Base-by-base conservation (phyloP, 23 tunicate species). In the Pegea sp. region DNA sequence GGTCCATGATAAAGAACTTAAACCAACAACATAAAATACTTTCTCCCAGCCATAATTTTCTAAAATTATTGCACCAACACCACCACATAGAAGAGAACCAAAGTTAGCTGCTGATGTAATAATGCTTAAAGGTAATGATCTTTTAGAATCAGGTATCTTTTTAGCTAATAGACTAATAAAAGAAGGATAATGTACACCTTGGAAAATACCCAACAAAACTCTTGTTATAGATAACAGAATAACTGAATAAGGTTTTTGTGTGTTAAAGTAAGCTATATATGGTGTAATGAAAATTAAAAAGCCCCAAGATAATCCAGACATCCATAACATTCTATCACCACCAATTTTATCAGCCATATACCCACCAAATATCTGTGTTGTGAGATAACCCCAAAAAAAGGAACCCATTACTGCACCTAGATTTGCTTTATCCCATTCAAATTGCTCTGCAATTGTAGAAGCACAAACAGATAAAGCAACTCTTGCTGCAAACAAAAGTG, bases 391-490 rank as follows among this genome's bases (percentile, higher is more conserved):
- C 95, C 95, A 84, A 43, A 84, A 84, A 50, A 84, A 84, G 11
- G 88, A 68, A 20, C 95, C 95, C 95, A 84, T 84, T 30, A 77
- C 84, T 23, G 74, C 79, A 20, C 95, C 95, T 3, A 84, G 66
- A 42, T 74, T 72, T 7, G 74, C 81, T 53, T 84, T 84, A 54
- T 84, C 70, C 95, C 95, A 84, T 5, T 72, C 76, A 52, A 74
- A 84, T 44, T 84, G 73, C 44, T 74, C 46, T 16, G 95, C 59
- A 63, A 84, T 74, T 0, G 84, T 68, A 1, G 68, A 33, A 20
- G 95, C 95, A 57, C 95, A 84, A 2, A 84, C 95, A n/a, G 95
- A 84, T 76, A 84, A 68, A 4, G 95, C 95, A 57, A 84, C 76
- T 2, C 95, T 52, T 23, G 95, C 81, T 42, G 95, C 72, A 58